phyloP scores from a whole-genome alignment of 2,888 invertebrate genomes.

The Papilio demoleus region DNA sequence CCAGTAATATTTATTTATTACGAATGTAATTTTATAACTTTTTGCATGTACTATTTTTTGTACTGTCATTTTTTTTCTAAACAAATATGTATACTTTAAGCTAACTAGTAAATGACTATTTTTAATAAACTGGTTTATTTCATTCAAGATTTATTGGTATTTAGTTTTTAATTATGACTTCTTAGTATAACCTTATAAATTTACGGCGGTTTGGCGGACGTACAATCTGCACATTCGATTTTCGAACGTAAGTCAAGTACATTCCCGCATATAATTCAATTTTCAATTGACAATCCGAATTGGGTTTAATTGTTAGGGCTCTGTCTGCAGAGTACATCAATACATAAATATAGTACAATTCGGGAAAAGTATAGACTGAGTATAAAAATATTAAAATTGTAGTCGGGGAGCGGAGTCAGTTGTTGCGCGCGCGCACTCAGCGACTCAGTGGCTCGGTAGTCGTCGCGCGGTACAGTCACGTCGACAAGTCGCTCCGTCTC shows the following conservation, averaged over 20 bases:
- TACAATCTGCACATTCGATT: constrained; percentile 1
- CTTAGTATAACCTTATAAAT: no score
- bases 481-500: constrained; percentile 62
- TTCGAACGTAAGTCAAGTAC: neutral
- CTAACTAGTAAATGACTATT: no score
- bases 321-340: constrained; percentile 40
- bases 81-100: no score
- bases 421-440: constrained; percentile 70
- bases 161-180: no score
- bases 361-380: constrained; percentile 66
- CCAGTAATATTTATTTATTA: no score
- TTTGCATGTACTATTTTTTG: no score
- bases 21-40: no score
- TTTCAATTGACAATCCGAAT: constrained; percentile 18
- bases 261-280: constrained; percentile 6
- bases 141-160: no score
- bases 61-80: no score
- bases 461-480: constrained; percentile 76
- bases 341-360: constrained; percentile 47
- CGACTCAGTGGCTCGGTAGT: constrained; percentile 78
- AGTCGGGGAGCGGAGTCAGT: constrained; percentile 59
- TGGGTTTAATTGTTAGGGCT: constrained; percentile 26
- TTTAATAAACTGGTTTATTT: no score
- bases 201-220: neutral
- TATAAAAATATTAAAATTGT: constrained; percentile 74